phyloP scores from a whole-genome alignment of 1,140 invertebrate genomes.

The Rhynchophorus ferrugineus region DNA sequence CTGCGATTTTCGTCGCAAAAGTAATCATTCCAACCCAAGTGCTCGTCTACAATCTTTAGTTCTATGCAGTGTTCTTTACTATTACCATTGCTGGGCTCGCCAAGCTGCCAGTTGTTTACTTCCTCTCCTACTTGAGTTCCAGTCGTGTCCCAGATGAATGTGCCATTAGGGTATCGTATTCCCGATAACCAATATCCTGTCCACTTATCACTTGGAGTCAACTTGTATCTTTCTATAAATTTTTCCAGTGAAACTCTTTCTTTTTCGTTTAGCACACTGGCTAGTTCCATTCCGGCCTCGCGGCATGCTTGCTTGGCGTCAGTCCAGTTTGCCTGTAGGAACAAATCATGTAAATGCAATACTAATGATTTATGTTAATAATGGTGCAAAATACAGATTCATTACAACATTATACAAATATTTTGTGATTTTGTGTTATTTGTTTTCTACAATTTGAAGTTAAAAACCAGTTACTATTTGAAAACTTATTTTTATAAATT shows the following conservation, averaged over 20 bases:
- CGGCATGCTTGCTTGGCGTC: neutral
- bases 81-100: neutral
- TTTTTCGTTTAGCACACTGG: too few relatives aligned
- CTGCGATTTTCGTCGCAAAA: neutral
- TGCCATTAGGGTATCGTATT: neutral
- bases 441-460: too few relatives aligned
- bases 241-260: too few relatives aligned
- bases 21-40: neutral
- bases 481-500: too few relatives aligned
- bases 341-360: too few relatives aligned
- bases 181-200: slow-evolving; percentile 1
- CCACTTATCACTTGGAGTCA: neutral
- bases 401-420: too few relatives aligned
- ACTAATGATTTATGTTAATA: too few relatives aligned
- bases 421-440: too few relatives aligned
- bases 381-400: too few relatives aligned
- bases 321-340: neutral
- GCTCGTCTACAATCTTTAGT: neutral
- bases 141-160: neutral
- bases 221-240: too few relatives aligned
- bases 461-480: too few relatives aligned
- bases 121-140: neutral
- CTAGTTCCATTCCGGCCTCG: neutral
- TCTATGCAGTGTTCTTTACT: neutral
- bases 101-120: neutral